Evolutionary conservation across 2,113 vertebrate genomes (phyloP), one percentile per base, ranked within the genome.

Genomic region (Hipposideros armiger): DNA sequence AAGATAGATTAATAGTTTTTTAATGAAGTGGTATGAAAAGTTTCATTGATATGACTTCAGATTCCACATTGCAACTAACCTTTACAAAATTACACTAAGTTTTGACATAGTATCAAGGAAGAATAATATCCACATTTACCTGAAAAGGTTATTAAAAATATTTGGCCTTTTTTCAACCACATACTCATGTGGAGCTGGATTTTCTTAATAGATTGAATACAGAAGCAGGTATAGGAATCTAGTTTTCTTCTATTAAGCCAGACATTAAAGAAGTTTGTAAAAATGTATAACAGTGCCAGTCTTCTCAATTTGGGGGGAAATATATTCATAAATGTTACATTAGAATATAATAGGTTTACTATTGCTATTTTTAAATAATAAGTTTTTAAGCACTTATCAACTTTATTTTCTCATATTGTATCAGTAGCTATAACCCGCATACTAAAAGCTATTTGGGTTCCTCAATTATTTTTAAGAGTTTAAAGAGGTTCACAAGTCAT

Each of bases 151-250:
- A 50, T 90, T 64, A 66, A 56, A 82, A 62, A 69, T 42, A 70
- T 47, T 60, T n/a, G 6, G 50, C 16, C 20, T 54, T 90, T 87
- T 86, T 67, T 90, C 17, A 70, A 22, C 19, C 72, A 76, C 40
- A 17, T 90, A 64, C 47, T 93, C 15, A 6, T 42, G 40, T 77
- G 78, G 40, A 80, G 5, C 80, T 90, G 28, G 86, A 56, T 87
- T 96, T 96, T 82, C 72, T 85, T 89, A 81, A 42, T 87, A 83
- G 26, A 83, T 52, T 76, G 77, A 69, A 70, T 89, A 77, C 17
- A 89, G 52, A 88, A 54, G 56, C 47, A 36, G 28, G 69, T 88
- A 60, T 7, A 42, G 77, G 36, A 95, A 72, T 78, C 24, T 20
- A 47, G 16, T 4, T 93, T 95, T 88, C 64, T 88, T 62, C 24